Evolutionary conservation across 2,113 vertebrate genomes (phyloP).

Genomic region (Oreocharis arfaki): DNA sequence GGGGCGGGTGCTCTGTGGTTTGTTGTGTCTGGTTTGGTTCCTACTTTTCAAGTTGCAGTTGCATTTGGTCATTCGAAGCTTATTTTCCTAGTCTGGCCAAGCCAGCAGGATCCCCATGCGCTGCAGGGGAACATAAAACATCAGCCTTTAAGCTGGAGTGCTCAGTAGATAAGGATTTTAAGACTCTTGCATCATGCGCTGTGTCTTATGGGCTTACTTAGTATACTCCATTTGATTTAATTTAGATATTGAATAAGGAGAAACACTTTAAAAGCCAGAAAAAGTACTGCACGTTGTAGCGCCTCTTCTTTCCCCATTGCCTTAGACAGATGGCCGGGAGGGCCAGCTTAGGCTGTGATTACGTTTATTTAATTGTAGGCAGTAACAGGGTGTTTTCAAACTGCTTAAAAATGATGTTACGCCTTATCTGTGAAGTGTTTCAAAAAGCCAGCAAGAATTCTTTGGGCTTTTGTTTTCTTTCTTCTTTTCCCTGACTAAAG

Average conservation of each 20-base stretch:
- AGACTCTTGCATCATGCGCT: slow-evolving; percentile 70
- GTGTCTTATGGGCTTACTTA: slow-evolving; percentile 74
- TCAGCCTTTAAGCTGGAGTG: slow-evolving; percentile 67
- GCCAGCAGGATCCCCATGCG: slow-evolving; percentile 78
- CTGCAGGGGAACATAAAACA: slow-evolving; percentile 74
- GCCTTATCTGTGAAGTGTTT: neutral
- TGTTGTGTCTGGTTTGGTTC: slow-evolving; percentile 90
- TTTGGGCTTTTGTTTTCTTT: neutral
- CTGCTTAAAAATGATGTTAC: neutral
- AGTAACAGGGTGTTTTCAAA: slow-evolving; percentile 5
- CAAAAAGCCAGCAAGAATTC: neutral
- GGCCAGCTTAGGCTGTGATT: slow-evolving; percentile 29
- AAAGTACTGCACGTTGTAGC: slow-evolving; percentile 37
- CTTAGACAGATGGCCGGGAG: slow-evolving; percentile 43
- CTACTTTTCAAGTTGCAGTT: slow-evolving; percentile 77
- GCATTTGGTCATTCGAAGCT: slow-evolving; percentile 78
- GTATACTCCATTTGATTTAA: slow-evolving; percentile 77
- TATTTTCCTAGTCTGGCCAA: slow-evolving; percentile 79
- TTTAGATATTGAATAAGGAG: slow-evolving; percentile 77
- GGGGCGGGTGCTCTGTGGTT: slow-evolving; percentile 75
- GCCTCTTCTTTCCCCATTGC: neutral
- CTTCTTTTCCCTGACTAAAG: neutral
- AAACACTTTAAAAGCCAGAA: slow-evolving; percentile 73
- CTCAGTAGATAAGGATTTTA: slow-evolving; percentile 76
- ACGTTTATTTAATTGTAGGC: neutral